Evolutionary conservation across 1,140 invertebrate genomes (phyloP), one percentile per base, ranked within the genome.

Genomic region (Rhagoletis pomonella): DNA sequence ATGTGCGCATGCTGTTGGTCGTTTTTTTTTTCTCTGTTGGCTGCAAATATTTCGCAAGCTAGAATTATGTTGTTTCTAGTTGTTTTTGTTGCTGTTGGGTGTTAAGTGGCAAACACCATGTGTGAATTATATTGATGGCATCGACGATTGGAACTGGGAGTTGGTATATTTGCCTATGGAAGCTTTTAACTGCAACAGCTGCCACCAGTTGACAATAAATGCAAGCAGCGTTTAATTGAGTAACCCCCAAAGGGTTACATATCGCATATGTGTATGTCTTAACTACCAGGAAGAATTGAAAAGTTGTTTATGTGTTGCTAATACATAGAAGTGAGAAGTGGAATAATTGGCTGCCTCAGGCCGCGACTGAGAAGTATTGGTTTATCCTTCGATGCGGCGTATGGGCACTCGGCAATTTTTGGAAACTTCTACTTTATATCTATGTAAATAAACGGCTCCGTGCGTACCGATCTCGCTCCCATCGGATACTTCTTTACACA

Each of bases 91-190:
- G 73, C 47, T 55, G 73, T 9, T 81, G 44, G 73, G 73, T 81
- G 73, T 81, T 81, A 81, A 81, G 73, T 81, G 73, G 73, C 47
- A 81, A 55, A 29, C 73, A 19, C 73, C 44, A 81, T 81, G 73
- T 81, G 73, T 81, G 73, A 81, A 81, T 81, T 81, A 81, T 55
- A 81, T 81, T 81, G 73, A 81, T 81, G 73, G 73, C 73, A 58
- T 81, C 73, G 73, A 81, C 47, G 47, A n/a, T n/a, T 19, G 73
- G 1, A 81, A 19, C 47, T 50, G n/a, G 6, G 7, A 50, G 73
- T 77, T 12, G 42, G 7, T 7, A 14, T 55, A 1, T 81, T 4
- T 3, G 73, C 0, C 17, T 42, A 73, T 17, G 42, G 69, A 47
- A 73, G 44, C 47, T 17, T 50, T 73, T 47, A 47, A 17, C n/a